phyloP scores from a whole-genome alignment of 2,113 vertebrate genomes.

The Cyanoderma ruficeps region DNA sequence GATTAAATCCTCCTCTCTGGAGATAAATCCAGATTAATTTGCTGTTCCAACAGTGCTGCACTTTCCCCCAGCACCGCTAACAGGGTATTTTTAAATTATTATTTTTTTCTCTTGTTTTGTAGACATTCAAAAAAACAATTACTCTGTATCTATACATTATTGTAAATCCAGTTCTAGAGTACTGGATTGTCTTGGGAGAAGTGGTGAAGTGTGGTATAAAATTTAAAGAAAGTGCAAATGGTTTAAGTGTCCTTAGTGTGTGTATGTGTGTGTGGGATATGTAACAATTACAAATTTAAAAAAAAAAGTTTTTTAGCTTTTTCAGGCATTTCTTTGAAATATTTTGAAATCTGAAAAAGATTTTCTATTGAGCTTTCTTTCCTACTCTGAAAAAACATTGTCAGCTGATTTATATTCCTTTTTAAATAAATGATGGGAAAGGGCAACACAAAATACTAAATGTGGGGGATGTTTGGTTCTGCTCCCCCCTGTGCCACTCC shows the following conservation, averaged over 20 bases:
- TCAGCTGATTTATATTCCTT: neutral
- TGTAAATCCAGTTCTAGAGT: neutral
- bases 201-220: neutral
- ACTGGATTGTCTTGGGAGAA: neutral
- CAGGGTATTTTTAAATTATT: neutral
- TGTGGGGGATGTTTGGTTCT: accelerated
- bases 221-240: neutral
- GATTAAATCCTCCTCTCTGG: neutral
- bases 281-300: neutral
- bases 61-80: no score
- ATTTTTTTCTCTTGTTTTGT: neutral
- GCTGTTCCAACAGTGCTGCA: neutral
- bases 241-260: neutral
- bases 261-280: accelerated
- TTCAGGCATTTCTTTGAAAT: neutral
- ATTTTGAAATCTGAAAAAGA: neutral
- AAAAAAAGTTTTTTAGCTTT: no score
- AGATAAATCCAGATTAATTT: neutral
- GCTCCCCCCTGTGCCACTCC: neutral
- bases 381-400: neutral
- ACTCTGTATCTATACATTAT: neutral
- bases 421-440: neutral
- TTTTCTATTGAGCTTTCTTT: neutral
- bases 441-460: neutral
- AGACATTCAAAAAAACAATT: neutral